Conservation (phyloP, 2,888 invertebrate genomes). For the Drosophila meridiana region DNA sequence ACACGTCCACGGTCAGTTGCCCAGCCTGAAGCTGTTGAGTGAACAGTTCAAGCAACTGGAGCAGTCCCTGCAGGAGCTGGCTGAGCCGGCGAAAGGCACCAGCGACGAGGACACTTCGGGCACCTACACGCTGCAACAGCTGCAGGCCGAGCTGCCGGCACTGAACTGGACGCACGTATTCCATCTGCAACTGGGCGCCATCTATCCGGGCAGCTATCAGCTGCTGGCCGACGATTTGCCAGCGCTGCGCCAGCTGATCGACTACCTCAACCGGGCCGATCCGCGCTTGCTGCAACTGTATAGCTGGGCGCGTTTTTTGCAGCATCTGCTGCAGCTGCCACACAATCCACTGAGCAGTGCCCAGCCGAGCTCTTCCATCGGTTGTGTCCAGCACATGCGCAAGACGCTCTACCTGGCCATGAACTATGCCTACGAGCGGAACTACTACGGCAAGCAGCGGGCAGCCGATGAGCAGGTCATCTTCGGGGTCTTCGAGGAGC, state of each 20-base stretch:
- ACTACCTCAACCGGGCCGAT: conserved; percentile 57
- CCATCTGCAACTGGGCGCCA: conserved; percentile 52
- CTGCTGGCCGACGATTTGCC: conserved; percentile 63
- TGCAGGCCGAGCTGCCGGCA: conserved; percentile 40
- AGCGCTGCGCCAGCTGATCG: conserved; percentile 48
- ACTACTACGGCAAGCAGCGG: conserved; percentile 56
- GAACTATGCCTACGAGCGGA: conserved; percentile 77
- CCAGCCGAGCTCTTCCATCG: neutral
- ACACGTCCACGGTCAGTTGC: conserved; percentile 12
- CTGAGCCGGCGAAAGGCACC: conserved; percentile 9
- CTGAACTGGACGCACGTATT: conserved; percentile 69
- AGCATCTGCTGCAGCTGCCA: conserved; percentile 61
- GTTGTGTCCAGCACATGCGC: conserved; percentile 78
- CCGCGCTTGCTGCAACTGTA: conserved; percentile 61
- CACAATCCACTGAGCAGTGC: conserved; percentile 59
- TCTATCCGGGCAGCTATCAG: conserved; percentile 44
- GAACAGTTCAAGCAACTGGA: conserved; percentile 61
- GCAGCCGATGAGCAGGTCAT: conserved; percentile 65
- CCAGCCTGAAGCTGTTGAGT: conserved; percentile 23
- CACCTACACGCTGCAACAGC: conserved; percentile 45
- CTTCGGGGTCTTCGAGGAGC: conserved; percentile 61
- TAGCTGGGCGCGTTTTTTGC: conserved; percentile 68
- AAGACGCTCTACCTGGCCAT: conserved; percentile 71
- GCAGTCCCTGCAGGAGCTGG: conserved; percentile 44
- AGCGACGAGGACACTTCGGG: conserved; percentile 61